Base-by-base conservation (phyloP, 2,888 invertebrate species). In the Callyntrura guangdongensis region DNA sequence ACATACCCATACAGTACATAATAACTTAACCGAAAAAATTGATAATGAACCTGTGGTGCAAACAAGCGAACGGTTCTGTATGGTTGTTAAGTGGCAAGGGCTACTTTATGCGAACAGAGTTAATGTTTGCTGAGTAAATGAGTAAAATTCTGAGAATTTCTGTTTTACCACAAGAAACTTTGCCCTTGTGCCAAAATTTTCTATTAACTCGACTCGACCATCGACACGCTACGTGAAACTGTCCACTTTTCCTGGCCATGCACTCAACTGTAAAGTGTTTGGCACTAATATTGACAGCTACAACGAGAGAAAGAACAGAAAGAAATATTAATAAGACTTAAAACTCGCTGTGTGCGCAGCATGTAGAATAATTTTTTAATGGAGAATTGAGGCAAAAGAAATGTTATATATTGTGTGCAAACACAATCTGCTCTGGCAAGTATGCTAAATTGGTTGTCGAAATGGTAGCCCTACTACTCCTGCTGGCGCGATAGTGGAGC, bases 11-110 rank as follows among this genome's bases (percentile, higher is more conserved):
- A 36, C 36, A 36, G 36, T 36, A 36, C 36, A 36, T 36, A 36
- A 36, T 36, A 36, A 36, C 36, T 36, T 72, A 72, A 72, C 72
- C 72, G 72, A 72, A 72, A 69, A 67, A 72, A 72, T 72, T 72
- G n/a, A 9, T 72, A 14, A 72, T 72, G 72, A 45, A 8, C 47
- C 11, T 72, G 36, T 4, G 67, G 20, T 14, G 69, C 2, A 69
- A 2, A 36, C n/a, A 69, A 8, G 69, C 4, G 11, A 69, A 69
- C 1, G 14, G 2, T n/a, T 69, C n/a, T 36, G 69, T 8, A n/a
- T 9, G 61, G 17, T 61, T 36, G 36, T 36, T 36, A 36, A 25
- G 25, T 25, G 22, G 64, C 11, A 22, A 8, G 25, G 6, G 59
- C 36, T 36, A 36, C 36, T 36, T 36, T 36, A 36, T 36, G 17